Evolutionary conservation across 1,140 invertebrate genomes (phyloP), one percentile per base, ranked within the genome.

Genomic region (Drosophila cardini): DNA sequence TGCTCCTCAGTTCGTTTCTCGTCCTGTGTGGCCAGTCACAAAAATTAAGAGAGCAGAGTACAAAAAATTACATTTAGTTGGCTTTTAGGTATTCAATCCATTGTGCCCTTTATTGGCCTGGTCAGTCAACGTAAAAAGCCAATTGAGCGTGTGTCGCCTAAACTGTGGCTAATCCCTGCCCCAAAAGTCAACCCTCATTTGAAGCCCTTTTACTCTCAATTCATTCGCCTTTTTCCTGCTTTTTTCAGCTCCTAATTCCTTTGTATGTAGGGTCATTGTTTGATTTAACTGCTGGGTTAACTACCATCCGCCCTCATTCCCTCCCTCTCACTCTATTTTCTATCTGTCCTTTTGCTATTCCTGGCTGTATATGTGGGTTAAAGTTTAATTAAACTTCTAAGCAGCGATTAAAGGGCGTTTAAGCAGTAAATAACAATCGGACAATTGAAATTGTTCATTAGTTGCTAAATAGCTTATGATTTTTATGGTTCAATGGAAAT

Each of bases 1-100:
- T 97, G 96, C 89, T 97, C 96, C 86, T 96, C 95, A 82, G 97
- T 96, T 74, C 95, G 94, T 50, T 93, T 94, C 34, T 94, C 94
- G 81, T 96, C 95, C 96, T 97, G 15, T n/a, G n/a, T 32, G 10
- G 11, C 4, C 21, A 26, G 21, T 57, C 32, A 30, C 32, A 62
- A 40, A 43, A 45, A 52, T 11, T n/a, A 61, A 63, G 9, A 45
- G 21, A 52, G 50, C 55, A 57, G 11, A 73, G 8, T 72, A 60
- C 32, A 46, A 43, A 72, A n/a, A 73, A 63, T 67, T 72, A 46
- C 65, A 57, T 78, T 80, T 75, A 72, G 76, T 72, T 64, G 74
- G 63, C 61, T 38, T 76, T 72, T 34, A 26, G 61, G 68, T 60
- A 67, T 72, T 60, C 57, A 40, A 68, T 72, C 53, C 60, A 72